Evolutionary conservation across 2,888 invertebrate genomes (phyloP).

Genomic region (Drosophila setosimentum): DNA sequence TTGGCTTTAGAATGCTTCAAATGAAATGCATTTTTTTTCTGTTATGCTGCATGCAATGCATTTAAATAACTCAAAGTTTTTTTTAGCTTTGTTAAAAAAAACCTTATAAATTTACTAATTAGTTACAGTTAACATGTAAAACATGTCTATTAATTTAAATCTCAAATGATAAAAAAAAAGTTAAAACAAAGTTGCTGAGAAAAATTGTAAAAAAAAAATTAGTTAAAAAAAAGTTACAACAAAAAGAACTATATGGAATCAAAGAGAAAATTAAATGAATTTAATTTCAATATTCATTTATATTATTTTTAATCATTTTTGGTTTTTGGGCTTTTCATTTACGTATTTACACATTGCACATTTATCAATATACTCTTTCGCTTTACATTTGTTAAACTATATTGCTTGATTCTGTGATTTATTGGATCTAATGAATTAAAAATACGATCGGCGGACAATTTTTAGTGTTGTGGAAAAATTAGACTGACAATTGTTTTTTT

Average conservation of each 20-base stretch:
- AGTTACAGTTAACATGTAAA: conserved; percentile 50
- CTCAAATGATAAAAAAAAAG: conserved; percentile 8
- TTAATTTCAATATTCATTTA: conserved; percentile 61
- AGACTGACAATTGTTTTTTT: not conserved
- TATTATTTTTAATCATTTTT: conserved; percentile 46
- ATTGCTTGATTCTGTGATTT: not conserved
- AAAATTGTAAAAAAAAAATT: not conserved
- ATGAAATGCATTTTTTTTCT: conserved; percentile 30
- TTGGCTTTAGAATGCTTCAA: conserved; percentile 26
- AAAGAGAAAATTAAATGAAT: conserved; percentile 63
- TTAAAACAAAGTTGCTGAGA: conserved; percentile 5
- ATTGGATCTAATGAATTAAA: not conserved
- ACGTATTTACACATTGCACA: not conserved
- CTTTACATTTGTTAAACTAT: not conserved
- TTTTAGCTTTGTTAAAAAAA: conserved; percentile 1
- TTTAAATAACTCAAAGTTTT: not conserved
- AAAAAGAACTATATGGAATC: conserved; percentile 14
- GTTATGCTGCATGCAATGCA: conserved; percentile 41
- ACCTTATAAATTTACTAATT: conserved; percentile 6
- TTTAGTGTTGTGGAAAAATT: not conserved
- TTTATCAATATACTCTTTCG: not conserved
- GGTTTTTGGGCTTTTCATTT: conserved; percentile 49
- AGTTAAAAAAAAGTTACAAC: conserved; percentile 1
- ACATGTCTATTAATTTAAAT: conserved; percentile 54
- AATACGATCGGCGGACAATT: not conserved